These are phyloP conservation scores for Drosophila kanekoi DNA, from an alignment of 2,888 invertebrate species.

Conservation along the genomic window DNA sequence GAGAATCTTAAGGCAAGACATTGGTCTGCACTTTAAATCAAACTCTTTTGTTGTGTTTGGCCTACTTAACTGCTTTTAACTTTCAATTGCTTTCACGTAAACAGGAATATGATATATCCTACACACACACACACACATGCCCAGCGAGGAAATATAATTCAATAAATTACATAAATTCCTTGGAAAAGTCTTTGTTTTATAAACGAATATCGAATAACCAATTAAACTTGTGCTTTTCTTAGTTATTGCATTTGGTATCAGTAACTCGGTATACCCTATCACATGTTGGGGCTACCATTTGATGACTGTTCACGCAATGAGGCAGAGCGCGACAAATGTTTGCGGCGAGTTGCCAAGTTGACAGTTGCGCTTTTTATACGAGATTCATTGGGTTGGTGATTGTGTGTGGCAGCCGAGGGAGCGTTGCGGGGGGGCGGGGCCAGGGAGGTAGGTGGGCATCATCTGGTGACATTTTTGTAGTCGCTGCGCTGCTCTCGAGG, in stretches of 20 bases:
- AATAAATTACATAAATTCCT: background rate
- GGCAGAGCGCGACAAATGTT: constrained; percentile 43
- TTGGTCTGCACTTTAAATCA: too few species aligned
- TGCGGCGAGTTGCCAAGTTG: constrained; percentile 67
- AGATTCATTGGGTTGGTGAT: background rate
- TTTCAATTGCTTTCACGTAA: too few species aligned
- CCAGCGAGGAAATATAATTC: background rate
- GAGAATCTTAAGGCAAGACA: too few species aligned
- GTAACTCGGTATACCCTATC: too few species aligned
- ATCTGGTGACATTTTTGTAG: constrained; percentile 42
- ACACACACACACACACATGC: too few species aligned
- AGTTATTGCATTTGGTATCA: background rate
- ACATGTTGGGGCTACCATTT: constrained; percentile 14
- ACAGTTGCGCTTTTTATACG: constrained; percentile 57
- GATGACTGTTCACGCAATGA: constrained; percentile 55
- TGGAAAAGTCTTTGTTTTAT: background rate
- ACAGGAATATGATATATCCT: background rate
- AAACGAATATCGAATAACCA: background rate
- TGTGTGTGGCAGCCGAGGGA: constrained; percentile 15
- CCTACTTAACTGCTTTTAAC: too few species aligned
- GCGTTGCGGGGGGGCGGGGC: constrained; percentile 27
- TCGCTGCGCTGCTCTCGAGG: constrained; percentile 28
- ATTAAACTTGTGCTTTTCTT: background rate
- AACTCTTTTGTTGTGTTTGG: too few species aligned
- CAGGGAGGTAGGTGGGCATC: background rate